Evolutionary conservation across 2,113 vertebrate genomes (phyloP).

Genomic region (Clarias magur): DNA sequence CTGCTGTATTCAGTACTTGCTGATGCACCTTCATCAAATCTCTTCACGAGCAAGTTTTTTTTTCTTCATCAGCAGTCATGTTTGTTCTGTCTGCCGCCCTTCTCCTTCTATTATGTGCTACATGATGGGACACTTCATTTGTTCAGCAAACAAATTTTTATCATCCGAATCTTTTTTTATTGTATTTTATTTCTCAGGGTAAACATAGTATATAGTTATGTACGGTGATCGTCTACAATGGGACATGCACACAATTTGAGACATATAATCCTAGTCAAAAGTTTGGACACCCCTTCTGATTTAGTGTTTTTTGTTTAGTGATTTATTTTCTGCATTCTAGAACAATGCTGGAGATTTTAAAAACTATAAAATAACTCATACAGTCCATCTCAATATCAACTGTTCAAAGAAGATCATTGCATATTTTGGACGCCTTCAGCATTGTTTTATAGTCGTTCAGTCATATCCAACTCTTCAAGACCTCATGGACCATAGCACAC

Average conservation of each 20-base stretch:
- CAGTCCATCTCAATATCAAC: too few species aligned
- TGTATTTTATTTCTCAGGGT: not conserved
- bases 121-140: not conserved
- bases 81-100: not conserved
- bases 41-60: not conserved
- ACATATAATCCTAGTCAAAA: not conserved
- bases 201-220: not conserved
- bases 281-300: too few species aligned
- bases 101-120: not conserved
- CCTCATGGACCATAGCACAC: too few species aligned
- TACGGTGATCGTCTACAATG: not conserved
- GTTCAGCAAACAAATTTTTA: not conserved
- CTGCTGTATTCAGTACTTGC: not conserved
- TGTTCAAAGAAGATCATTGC: too few species aligned
- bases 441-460: too few species aligned
- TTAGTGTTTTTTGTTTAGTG: too few species aligned
- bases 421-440: too few species aligned
- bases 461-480: too few species aligned
- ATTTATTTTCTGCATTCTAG: too few species aligned
- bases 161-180: not conserved
- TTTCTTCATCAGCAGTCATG: not conserved
- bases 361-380: too few species aligned
- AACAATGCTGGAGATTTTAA: too few species aligned
- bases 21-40: not conserved
- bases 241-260: not conserved